These are phyloP conservation scores for Galago senegalensis DNA, from an alignment of 2,797 vertebrate genomes.

Conservation along the genomic window DNA sequence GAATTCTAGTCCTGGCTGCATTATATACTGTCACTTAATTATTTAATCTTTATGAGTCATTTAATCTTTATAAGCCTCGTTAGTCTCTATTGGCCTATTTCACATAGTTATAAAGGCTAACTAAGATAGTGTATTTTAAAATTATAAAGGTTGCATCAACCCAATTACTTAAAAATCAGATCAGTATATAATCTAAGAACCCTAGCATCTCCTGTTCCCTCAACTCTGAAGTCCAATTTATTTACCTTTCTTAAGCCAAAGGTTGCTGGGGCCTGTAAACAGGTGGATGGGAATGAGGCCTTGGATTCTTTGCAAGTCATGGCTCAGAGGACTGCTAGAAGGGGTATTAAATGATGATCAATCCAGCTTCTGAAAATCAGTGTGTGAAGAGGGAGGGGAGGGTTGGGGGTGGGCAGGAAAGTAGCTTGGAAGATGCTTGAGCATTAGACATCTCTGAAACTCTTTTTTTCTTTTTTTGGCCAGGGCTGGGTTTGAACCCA, in stretches of 20 bases:
- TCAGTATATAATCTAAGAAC: neutral
- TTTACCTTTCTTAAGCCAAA: neutral
- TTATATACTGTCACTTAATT: neutral
- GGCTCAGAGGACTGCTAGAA: neutral
- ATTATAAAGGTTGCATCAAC: constrained; percentile 22
- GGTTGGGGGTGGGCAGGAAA: neutral
- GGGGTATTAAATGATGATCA: neutral
- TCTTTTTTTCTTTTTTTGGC: neutral
- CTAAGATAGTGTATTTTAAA: constrained; percentile 48
- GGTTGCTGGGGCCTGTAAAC: neutral
- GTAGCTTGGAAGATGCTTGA: neutral
- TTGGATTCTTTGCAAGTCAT: neutral
- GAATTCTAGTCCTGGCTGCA: constrained; percentile 20
- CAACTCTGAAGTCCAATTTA: neutral
- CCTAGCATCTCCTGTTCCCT: neutral
- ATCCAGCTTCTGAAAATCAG: neutral
- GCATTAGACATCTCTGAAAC: neutral
- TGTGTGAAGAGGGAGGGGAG: neutral
- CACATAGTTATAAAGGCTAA: constrained; percentile 41
- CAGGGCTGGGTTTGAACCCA: too few relatives aligned
- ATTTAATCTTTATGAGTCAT: neutral
- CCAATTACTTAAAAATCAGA: constrained; percentile 17
- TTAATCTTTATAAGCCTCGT: neutral
- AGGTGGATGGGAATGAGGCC: neutral
- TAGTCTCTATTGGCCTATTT: neutral